Evolutionary conservation across 1,140 invertebrate genomes (phyloP).

Genomic region (Hyles vespertilio): DNA sequence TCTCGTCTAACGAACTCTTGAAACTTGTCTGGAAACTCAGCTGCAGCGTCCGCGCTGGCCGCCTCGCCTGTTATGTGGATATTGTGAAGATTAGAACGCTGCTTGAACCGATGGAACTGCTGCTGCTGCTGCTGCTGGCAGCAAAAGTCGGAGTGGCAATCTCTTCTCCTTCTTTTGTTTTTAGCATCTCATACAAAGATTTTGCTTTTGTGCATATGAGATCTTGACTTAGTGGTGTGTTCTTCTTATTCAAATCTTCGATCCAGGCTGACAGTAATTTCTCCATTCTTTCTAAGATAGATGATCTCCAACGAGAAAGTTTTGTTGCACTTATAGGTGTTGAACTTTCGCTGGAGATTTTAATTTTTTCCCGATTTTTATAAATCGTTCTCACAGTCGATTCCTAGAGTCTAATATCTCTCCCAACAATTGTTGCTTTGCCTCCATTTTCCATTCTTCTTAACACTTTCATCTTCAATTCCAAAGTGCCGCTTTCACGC

Average conservation of each 20-base stretch:
- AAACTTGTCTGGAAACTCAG: slow-evolving; percentile 43
- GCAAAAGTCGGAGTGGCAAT: slow-evolving; percentile 22
- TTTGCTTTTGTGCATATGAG: slow-evolving; percentile 23
- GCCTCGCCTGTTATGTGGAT: slow-evolving; percentile 31
- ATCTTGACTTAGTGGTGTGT: slow-evolving; percentile 22
- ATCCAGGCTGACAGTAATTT: slow-evolving; percentile 24
- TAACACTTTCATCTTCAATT: slow-evolving; percentile 24
- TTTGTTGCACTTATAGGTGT: slow-evolving; percentile 23
- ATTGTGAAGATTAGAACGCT: slow-evolving; percentile 24
- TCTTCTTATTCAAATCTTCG: slow-evolving; percentile 26
- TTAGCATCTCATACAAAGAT: slow-evolving; percentile 21
- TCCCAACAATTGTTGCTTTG: slow-evolving; percentile 26
- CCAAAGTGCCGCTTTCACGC: slow-evolving; percentile 23
- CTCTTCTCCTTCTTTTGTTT: slow-evolving; percentile 20
- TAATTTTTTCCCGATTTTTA: slow-evolving; percentile 25
- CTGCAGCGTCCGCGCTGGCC: slow-evolving; percentile 47
- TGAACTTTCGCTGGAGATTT: slow-evolving; percentile 18
- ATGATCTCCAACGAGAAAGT: slow-evolving; percentile 18
- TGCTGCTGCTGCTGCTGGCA: slow-evolving; percentile 33
- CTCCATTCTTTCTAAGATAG: slow-evolving; percentile 22
- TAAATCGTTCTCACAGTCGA: slow-evolving; percentile 23
- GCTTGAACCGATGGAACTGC: slow-evolving; percentile 20
- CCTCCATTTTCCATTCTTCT: slow-evolving; percentile 28
- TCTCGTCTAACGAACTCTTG: slow-evolving; percentile 50
- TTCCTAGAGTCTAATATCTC: slow-evolving; percentile 28